phyloP scores from a whole-genome alignment of 2,113 vertebrate species.

The Dicaeum eximium region DNA sequence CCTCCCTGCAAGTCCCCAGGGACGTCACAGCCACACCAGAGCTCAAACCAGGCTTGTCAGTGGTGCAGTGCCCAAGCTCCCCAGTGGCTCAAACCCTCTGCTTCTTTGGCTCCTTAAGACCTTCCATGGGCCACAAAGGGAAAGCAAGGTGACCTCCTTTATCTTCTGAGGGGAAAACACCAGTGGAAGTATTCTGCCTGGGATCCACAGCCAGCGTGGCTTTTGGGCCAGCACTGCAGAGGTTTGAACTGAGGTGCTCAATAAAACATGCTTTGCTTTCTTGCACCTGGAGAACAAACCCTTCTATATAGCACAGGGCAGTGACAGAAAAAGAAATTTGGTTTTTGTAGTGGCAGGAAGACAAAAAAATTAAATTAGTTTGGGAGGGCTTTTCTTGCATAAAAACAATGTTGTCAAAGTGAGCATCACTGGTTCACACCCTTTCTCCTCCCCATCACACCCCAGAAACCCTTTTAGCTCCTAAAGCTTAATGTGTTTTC shows the following conservation, averaged over 20 bases:
- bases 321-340: neutral
- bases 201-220: rapidly evolving
- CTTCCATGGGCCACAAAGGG: neutral
- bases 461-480: neutral
- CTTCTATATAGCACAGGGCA: neutral
- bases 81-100: neutral
- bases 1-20: neutral
- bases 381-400: neutral
- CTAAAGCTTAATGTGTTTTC: neutral
- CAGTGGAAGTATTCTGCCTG: neutral
- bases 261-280: neutral
- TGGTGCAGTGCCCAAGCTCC: neutral
- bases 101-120: neutral
- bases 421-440: neutral
- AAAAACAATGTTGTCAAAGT: neutral
- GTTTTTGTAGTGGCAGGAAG: neutral
- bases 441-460: rapidly evolving
- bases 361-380: neutral
- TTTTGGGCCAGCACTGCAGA: neutral
- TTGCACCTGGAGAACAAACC: neutral
- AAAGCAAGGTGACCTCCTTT: neutral
- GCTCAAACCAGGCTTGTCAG: neutral
- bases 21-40: too few species aligned
- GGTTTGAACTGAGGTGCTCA: neutral
- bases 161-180: neutral